phyloP scores from a whole-genome alignment of 2,888 invertebrate species.

The Stenotaenia linearis region DNA sequence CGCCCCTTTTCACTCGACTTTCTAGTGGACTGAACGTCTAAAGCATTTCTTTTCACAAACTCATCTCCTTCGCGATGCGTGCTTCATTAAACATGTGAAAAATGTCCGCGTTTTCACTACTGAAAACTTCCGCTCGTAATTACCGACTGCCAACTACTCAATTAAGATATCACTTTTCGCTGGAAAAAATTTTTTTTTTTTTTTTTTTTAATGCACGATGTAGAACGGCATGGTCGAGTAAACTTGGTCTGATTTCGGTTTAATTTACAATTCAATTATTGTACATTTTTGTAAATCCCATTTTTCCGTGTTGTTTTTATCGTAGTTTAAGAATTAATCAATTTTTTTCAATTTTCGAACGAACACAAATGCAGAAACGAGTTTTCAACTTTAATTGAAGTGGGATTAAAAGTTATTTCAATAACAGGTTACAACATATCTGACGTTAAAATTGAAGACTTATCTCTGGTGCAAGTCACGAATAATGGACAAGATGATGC shows the following conservation, averaged over 20 bases:
- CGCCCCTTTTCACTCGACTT: background rate
- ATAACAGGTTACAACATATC: background rate
- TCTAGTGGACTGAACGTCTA: background rate
- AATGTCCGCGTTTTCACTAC: background rate
- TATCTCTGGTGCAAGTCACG: background rate
- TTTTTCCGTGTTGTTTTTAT: too few species aligned
- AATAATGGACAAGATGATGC: slow-evolving; percentile 17
- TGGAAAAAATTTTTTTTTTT: background rate
- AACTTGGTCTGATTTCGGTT: background rate
- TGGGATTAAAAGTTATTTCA: background rate
- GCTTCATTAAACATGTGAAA: background rate
- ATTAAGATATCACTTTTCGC: background rate
- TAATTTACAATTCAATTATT: background rate
- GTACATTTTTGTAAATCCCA: too few species aligned
- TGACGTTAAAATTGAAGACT: background rate
- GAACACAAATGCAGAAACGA: background rate
- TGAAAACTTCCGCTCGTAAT: background rate
- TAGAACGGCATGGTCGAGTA: background rate
- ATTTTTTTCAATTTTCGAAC: too few species aligned
- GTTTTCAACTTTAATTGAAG: background rate
- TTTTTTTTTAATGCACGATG: background rate
- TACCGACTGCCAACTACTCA: background rate
- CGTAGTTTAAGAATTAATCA: too few species aligned
- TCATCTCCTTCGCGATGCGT: background rate
- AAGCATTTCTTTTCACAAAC: background rate